These are phyloP conservation scores for Drosophila persimilis DNA, from an alignment of 1,140 invertebrate genomes.

Conservation along the genomic window DNA sequence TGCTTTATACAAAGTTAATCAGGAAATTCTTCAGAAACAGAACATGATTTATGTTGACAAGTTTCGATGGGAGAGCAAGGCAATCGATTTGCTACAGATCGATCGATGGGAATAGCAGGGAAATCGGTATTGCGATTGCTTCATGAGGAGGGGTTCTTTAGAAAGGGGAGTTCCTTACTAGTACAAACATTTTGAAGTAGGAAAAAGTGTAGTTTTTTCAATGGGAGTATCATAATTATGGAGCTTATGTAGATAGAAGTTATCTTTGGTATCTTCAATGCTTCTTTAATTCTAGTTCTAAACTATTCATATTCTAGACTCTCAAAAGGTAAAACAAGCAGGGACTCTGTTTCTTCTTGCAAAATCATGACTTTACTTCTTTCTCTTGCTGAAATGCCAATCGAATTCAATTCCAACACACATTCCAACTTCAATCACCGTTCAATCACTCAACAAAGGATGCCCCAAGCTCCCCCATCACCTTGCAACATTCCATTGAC, in stretches of 20 bases:
- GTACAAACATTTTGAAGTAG: too few species aligned
- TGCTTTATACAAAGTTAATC: conserved; percentile 19
- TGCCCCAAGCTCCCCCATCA: conserved; percentile 26
- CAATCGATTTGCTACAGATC: conserved; percentile 10
- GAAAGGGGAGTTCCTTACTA: too few species aligned
- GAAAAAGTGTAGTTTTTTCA: too few species aligned
- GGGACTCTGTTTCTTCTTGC: too few species aligned
- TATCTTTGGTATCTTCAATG: too few species aligned
- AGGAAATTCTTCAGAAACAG: conserved; percentile 48
- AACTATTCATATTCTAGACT: too few species aligned
- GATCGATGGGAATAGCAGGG: background rate
- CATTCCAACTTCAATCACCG: conserved; percentile 19
- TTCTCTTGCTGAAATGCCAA: background rate
- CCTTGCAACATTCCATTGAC: conserved; percentile 7
- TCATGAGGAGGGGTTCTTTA: too few species aligned
- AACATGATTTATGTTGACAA: conserved; percentile 57
- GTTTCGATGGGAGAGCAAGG: conserved; percentile 38
- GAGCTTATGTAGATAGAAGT: too few species aligned
- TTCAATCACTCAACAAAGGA: conserved; percentile 10
- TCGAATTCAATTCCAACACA: background rate
- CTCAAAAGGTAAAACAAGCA: too few species aligned
- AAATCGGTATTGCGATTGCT: background rate
- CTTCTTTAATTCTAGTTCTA: too few species aligned
- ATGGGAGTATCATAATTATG: too few species aligned
- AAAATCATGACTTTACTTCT: background rate